A percentile compares a stretch with the other conserved stretches of the same genome.
phyloP scores from a whole-genome alignment of 2,888 invertebrate species.

The Oeneis ivallda region DNA sequence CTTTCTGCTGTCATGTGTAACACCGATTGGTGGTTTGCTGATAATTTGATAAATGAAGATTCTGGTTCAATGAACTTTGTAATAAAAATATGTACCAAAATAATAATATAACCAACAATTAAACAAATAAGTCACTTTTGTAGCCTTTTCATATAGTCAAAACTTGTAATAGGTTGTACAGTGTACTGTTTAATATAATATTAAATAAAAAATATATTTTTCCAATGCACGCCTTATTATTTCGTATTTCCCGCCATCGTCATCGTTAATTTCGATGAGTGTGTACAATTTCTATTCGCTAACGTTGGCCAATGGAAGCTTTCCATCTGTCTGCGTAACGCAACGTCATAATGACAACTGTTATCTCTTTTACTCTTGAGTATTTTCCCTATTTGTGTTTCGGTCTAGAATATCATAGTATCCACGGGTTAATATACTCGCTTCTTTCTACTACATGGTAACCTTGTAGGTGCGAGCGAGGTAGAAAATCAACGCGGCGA shows the following conservation, averaged over 20 bases:
- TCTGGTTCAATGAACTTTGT: conserved; percentile 34
- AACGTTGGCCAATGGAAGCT: conserved; percentile 79
- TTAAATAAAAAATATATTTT: neutral
- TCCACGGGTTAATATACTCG: conserved; percentile 47
- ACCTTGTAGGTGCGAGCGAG: conserved; percentile 49
- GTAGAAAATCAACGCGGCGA: conserved; percentile 51
- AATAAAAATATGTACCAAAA: conserved; percentile 6
- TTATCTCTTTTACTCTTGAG: conserved; percentile 56
- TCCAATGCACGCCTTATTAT: neutral
- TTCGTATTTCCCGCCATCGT: conserved; percentile 54
- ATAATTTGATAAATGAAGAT: conserved; percentile 36
- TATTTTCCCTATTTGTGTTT: conserved; percentile 51
- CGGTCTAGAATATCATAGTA: conserved; percentile 57
- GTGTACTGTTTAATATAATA: neutral
- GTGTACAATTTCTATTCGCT: conserved; percentile 66
- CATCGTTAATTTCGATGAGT: conserved; percentile 26
- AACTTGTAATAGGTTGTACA: neutral
- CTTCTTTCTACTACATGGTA: conserved; percentile 49
- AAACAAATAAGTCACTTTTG: neutral
- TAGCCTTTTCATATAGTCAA: neutral
- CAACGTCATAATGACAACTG: conserved; percentile 54
- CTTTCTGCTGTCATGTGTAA: conserved; percentile 66
- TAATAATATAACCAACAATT: neutral
- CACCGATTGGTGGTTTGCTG: conserved; percentile 56
- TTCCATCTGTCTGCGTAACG: conserved; percentile 86